phyloP scores from a whole-genome alignment of 2,888 invertebrate genomes.

The Idaea aversata region DNA sequence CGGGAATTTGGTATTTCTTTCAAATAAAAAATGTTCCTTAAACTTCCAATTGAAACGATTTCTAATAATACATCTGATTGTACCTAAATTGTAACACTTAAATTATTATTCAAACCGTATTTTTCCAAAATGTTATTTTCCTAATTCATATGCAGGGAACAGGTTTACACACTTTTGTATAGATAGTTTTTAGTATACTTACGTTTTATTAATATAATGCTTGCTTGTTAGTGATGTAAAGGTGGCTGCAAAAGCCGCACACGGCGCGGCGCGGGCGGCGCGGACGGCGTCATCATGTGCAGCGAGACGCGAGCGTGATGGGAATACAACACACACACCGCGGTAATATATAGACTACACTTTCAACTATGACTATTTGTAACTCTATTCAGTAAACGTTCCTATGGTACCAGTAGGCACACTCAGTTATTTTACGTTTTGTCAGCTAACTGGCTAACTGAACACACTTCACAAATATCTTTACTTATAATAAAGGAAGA shows the following conservation, averaged over 20 bases:
- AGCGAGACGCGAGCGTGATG: constrained; percentile 38
- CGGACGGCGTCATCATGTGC: constrained; percentile 8
- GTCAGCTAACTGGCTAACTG: background rate
- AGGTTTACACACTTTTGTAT: too few species aligned
- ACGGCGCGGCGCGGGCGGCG: constrained; percentile 13
- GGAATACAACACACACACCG: constrained; percentile 30
- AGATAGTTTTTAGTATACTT: too few species aligned
- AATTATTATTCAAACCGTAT: background rate
- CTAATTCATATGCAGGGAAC: too few species aligned
- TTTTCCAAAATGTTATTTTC: background rate
- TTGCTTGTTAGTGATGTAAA: constrained; percentile 2
- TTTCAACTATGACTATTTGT: constrained; percentile 10
- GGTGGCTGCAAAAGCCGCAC: constrained; percentile 19
- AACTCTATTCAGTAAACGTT: background rate
- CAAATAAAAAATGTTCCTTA: background rate
- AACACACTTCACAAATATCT: background rate
- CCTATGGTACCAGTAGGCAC: background rate
- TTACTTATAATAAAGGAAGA: too few species aligned
- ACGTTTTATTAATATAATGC: background rate
- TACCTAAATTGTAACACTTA: background rate
- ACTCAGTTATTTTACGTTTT: background rate
- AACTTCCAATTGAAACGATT: background rate
- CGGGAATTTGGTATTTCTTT: background rate
- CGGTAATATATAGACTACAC: constrained; percentile 9
- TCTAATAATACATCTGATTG: background rate